Conservation (phyloP, 2,888 invertebrate genomes). For the Saturnia pavonia region DNA sequence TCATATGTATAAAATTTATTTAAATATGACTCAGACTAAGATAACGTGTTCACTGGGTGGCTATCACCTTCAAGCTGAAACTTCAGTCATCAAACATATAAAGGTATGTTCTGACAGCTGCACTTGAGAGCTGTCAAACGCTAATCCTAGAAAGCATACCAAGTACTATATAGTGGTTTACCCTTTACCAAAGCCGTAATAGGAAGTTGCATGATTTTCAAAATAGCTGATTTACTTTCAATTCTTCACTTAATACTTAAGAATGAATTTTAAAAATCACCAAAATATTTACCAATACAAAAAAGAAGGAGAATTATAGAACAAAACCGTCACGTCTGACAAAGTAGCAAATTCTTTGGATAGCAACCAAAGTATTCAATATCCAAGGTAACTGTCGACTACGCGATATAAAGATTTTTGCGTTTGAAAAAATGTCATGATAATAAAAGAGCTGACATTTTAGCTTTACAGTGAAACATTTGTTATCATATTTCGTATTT, state of each 20-base stretch:
- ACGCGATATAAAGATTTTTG: not conserved
- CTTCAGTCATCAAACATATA: too few species aligned
- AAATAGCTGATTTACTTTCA: too few species aligned
- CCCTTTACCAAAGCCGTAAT: too few species aligned
- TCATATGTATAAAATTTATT: too few species aligned
- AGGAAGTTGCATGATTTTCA: too few species aligned
- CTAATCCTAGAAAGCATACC: too few species aligned
- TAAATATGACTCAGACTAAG: too few species aligned
- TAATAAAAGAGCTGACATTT: not conserved
- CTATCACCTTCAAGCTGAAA: too few species aligned
- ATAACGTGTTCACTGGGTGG: too few species aligned
- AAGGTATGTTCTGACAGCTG: too few species aligned
- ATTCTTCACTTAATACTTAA: not conserved
- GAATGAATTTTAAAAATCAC: not conserved
- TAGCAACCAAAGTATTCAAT: constrained; percentile 1
- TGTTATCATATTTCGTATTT: not conserved
- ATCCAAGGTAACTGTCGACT: not conserved
- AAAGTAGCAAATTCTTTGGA: constrained; percentile 1
- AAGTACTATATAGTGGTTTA: too few species aligned
- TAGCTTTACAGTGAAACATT: not conserved
- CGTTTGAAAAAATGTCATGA: not conserved
- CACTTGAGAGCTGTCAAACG: too few species aligned
- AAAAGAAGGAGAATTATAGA: not conserved
- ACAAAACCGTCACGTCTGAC: not conserved
- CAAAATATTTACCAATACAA: not conserved